Base-by-base conservation (phyloP, 1,140 invertebrate species). In the Apis florea region DNA sequence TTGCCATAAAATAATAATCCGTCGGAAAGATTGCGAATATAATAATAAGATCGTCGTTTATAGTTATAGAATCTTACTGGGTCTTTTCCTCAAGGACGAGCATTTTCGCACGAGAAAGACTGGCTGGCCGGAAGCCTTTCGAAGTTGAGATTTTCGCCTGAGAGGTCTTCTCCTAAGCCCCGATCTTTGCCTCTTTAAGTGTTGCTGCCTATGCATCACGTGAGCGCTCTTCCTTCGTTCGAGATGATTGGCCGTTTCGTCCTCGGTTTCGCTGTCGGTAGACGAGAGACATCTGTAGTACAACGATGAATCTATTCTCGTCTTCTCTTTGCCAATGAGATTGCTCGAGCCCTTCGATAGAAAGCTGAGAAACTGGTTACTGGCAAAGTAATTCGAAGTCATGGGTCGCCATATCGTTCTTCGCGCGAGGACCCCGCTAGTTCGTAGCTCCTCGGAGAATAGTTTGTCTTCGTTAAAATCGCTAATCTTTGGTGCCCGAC, bases 381-480 rank as follows among this genome's bases (percentile, higher is more conserved):
- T 93, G 2, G 93, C 91, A 56, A 93, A 94, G 68, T 92, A 94
- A 74, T 93, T 77, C 26, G 74, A 49, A 5, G 76, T 71, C 6
- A 78, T 40, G 24, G 61, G 89, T 40, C 71, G 69, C 89, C 89
- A 91, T 8, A 82, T 88, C 15, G 88, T 83, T 8, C 89, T 79
- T 0, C 86, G 86, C 2, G 86, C 81, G 12, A 90, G 67, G 0
- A 91, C 79, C 12, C 89, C 89, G 61, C 79, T 86, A 17, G 56
- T 88, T 1, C 89, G 83, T 6, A 92, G 77, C 40, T 90, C 91
- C 67, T 92, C 90, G 10, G 89, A 93, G 24, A 92, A 93, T 24
- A 94, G 85, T 58, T 94, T 94, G 15, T 94, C 93, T 71, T 93
- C 93, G 78, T 94, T 94, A 76, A 94, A 94, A 49, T 94, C 93